Base-by-base conservation (phyloP, 2,113 vertebrate species). In the Thunnus maccoyii region DNA sequence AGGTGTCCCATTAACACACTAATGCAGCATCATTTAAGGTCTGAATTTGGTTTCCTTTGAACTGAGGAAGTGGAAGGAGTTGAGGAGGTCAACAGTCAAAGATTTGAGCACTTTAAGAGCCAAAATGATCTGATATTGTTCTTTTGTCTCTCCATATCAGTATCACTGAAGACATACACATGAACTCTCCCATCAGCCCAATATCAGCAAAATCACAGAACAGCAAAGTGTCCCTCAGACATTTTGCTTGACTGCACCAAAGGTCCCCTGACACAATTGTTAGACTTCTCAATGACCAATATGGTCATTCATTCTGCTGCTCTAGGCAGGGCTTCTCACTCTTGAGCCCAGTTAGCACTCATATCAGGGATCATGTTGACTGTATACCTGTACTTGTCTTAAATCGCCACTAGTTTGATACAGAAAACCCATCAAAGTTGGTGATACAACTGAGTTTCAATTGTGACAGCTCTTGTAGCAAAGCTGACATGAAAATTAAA, bases 41-140 rank as follows among this genome's bases (percentile, higher is more conserved):
- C 76, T 78, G 55, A 57, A 12, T 18, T 6, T 22, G 61, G 47
- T 65, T 76, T 52, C 36, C 82, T 90, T 91, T 89, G 83, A 92
- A 83, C 66, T 64, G 27, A 52, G 63, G 51, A 56, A 22, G 73
- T 17, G 18, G 64, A 41, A 50, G 17, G 27, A 18, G 70, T 51
- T 32, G 20, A 56, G 58, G 50, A 67, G 61, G 78, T 84, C 27
- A 81, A 80, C n/a, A 46, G 64, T 36, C 44, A 25, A 71, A 66
- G 18, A 80, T 16, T 15, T n/a, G 50, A 30, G 20, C 18, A 46
- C 46, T 65, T 36, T n/a, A 1, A 27, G 5, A 62, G 36, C 3
- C n/a, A 14, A 47, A 57, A 30, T 56, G 1, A 64, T 55, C 25
- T 2, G 6, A 41, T 41, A 41, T 9, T 41, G 36, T 41, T 41